These are phyloP conservation scores for Neria commutata DNA, from an alignment of 2,888 invertebrate species.

Conservation along the genomic window DNA sequence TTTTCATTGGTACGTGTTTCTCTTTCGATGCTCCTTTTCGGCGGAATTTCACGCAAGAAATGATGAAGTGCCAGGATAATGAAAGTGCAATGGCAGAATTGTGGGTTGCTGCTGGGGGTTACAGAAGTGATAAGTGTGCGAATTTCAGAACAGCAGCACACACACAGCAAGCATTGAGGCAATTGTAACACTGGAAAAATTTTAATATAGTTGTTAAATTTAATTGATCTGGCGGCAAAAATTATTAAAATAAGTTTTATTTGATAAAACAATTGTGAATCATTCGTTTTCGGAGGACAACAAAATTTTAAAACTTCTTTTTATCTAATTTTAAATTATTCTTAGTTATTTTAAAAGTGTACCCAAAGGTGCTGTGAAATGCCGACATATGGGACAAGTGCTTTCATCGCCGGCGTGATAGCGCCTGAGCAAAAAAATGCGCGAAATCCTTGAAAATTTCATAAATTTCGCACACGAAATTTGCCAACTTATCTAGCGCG, in stretches of 20 bases:
- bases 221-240: neutral
- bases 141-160: neutral
- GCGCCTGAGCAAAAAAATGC: neutral
- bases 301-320: too few species aligned
- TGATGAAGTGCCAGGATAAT: slow-evolving; percentile 39
- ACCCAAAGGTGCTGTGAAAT: too few species aligned
- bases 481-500: neutral
- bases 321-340: too few species aligned
- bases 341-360: neutral
- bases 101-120: neutral
- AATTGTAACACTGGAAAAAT: neutral
- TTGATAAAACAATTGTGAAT: neutral
- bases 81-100: slow-evolving; percentile 31
- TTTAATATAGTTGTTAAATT: neutral
- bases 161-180: neutral
- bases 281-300: neutral
- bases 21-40: neutral
- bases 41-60: slow-evolving; percentile 21
- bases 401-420: neutral
- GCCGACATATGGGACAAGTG: neutral
- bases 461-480: neutral
- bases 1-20: slow-evolving; percentile 12
- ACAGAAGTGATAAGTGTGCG: slow-evolving; percentile 1
- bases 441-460: neutral
- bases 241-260: neutral